Base-by-base conservation (phyloP, 2,888 invertebrate species). In the Crocallis elinguaria region DNA sequence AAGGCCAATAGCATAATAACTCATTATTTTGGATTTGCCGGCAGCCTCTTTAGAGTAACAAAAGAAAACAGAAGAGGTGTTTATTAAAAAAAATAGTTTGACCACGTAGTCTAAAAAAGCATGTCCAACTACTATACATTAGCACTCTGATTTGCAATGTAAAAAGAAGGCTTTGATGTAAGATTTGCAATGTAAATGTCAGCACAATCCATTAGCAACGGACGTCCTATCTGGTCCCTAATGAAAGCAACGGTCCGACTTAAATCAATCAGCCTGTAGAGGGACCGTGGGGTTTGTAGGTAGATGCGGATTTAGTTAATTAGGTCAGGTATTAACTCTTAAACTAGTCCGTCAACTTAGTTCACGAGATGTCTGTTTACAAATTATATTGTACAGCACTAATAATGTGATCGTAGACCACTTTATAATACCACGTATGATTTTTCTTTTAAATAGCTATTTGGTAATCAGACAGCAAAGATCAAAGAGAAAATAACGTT, bases 131-230 rank as follows among this genome's bases (percentile, higher is more conserved):
- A 30, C 42, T 42, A 42, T 14, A 35, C 30, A n/a, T 19, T 4
- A 36, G 16, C 41, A 6, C 23, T 12, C 19, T 8, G 19, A 51
- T 51, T 45, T 51, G 51, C 45, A 51, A 51, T 51, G 39, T 39
- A 48, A 54, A 58, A 66, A 49, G 35, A 35, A 17, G 14, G 61
- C 62, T 69, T 68, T 73, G 67, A 68, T 54, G 64, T 51, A 57
- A 58, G 52, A 73, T 77, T 75, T 72, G 75, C 77, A 77, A 76
- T 75, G 73, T 67, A 75, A 75, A 77, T 73, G 62, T 46, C 44
- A 36, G 62, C 42, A 55, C 57, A 53, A 59, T 68, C 75, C 73
- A 76, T 77, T 68, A 70, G 58, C 49, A 41, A 69, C 75, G 73
- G 75, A 64, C 60, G 36, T 36, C 46, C 44, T 46, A 44, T 49